These are phyloP conservation scores for Dione juno DNA, from an alignment of 2,888 invertebrate genomes.

Conservation along the genomic window DNA sequence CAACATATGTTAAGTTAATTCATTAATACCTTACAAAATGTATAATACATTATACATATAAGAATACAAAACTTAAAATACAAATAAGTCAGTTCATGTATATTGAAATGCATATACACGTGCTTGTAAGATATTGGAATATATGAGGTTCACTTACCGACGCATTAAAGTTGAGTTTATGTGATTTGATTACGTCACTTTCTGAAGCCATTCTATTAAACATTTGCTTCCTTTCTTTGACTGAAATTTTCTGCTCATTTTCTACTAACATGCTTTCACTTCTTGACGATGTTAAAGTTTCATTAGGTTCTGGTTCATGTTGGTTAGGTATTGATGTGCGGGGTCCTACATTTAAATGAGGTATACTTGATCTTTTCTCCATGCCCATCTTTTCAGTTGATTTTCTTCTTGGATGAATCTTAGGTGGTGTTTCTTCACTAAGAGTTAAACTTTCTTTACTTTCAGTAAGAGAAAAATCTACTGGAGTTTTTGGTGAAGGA, in stretches of 20 bases:
- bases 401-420: slow-evolving; percentile 67
- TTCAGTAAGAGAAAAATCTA: slow-evolving; percentile 51
- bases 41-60: too few relatives aligned
- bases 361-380: slow-evolving; percentile 59
- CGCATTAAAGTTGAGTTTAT: slow-evolving; percentile 70
- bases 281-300: slow-evolving; percentile 61
- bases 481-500: slow-evolving; percentile 36
- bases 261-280: slow-evolving; percentile 75
- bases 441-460: slow-evolving; percentile 58
- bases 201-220: slow-evolving; percentile 96
- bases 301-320: slow-evolving; percentile 55
- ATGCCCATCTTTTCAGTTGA: slow-evolving; percentile 61
- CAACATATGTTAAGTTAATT: too few relatives aligned
- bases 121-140: too few relatives aligned
- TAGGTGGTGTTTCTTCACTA: slow-evolving; percentile 63
- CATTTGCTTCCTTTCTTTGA: slow-evolving; percentile 95
- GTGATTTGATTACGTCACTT: slow-evolving; percentile 85
- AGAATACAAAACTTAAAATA: too few relatives aligned
- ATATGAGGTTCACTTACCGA: slow-evolving; percentile 82
- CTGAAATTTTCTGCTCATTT: slow-evolving; percentile 89
- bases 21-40: too few relatives aligned
- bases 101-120: too few relatives aligned
- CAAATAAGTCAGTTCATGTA: too few relatives aligned
- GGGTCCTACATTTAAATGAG: slow-evolving; percentile 48
- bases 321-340: slow-evolving; percentile 58